Evolutionary conservation across 2,797 vertebrate genomes (phyloP).

Genomic region (Miichthys miiuy): DNA sequence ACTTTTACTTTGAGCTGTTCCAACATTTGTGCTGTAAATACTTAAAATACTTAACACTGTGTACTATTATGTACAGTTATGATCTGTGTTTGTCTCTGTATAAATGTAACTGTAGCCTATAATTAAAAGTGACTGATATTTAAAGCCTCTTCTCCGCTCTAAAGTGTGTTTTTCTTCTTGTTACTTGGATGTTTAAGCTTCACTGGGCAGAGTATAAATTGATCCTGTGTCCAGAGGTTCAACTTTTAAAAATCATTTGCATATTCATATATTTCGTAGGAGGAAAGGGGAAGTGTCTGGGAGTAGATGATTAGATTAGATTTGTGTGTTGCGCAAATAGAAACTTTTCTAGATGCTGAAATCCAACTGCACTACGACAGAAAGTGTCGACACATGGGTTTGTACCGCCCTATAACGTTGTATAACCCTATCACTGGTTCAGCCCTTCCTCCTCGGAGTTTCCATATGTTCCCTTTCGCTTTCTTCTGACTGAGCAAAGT

Average conservation of each 20-base stretch:
- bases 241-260: too few relatives aligned
- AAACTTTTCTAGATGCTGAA: background rate
- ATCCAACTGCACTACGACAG: background rate
- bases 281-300: too few relatives aligned
- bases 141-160: constrained; percentile 7
- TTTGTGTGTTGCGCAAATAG: background rate
- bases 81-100: constrained; percentile 73
- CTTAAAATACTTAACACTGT: constrained; percentile 54
- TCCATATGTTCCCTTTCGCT: constrained; percentile 18
- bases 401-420: constrained; percentile 66
- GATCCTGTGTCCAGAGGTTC: too few relatives aligned
- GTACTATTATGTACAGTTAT: constrained; percentile 51
- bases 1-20: constrained; percentile 4
- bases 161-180: background rate
- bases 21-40: constrained; percentile 66
- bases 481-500: background rate
- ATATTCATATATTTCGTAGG: too few relatives aligned
- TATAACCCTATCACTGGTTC: constrained; percentile 15
- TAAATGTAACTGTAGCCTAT: constrained; percentile 70
- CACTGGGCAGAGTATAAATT: background rate
- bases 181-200: background rate
- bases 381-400: constrained; percentile 29
- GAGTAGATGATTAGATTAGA: too few relatives aligned
- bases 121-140: constrained; percentile 73
- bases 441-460: constrained; percentile 51